A percentile compares a stretch with the other conserved stretches of the same genome.
Conservation (phyloP, 1,140 invertebrate species). For the Stegodyphus mimosarum region DNA sequence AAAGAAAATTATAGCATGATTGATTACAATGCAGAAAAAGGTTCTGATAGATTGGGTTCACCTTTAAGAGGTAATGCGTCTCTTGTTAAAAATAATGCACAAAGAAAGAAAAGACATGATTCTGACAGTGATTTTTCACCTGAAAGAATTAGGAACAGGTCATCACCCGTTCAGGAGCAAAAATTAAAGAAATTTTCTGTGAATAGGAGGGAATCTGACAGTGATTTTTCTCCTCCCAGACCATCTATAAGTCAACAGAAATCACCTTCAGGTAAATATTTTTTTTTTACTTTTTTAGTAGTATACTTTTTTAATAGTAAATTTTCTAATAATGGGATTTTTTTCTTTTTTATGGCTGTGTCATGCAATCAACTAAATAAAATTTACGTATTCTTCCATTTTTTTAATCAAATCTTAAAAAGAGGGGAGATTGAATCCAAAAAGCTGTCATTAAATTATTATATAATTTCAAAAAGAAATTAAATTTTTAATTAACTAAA, state of each 20-base stretch:
- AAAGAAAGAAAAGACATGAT: neutral
- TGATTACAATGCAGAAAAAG: too few species aligned
- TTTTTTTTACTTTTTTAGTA: neutral
- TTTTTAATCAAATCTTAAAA: too few species aligned
- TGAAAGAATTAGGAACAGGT: conserved; percentile 45
- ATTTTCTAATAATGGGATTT: neutral
- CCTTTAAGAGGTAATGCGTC: too few species aligned
- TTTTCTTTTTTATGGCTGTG: too few species aligned
- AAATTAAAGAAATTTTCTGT: neutral
- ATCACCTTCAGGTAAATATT: neutral
- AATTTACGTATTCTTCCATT: too few species aligned
- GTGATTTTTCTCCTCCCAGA: conserved; percentile 34
- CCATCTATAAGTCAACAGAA: neutral
- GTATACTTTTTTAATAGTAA: neutral
- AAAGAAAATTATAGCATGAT: neutral
- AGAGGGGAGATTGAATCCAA: too few species aligned
- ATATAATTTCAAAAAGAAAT: too few species aligned
- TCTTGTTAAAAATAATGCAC: too few species aligned
- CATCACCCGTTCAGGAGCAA: neutral
- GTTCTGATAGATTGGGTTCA: too few species aligned
- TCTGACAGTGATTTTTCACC: conserved; percentile 64
- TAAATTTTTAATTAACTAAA: too few species aligned
- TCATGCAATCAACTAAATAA: too few species aligned
- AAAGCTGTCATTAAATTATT: too few species aligned
- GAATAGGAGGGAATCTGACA: conserved; percentile 10